Evolutionary conservation across 2,888 invertebrate species (phyloP).

Genomic region (Yponomeuta cagnagella): DNA sequence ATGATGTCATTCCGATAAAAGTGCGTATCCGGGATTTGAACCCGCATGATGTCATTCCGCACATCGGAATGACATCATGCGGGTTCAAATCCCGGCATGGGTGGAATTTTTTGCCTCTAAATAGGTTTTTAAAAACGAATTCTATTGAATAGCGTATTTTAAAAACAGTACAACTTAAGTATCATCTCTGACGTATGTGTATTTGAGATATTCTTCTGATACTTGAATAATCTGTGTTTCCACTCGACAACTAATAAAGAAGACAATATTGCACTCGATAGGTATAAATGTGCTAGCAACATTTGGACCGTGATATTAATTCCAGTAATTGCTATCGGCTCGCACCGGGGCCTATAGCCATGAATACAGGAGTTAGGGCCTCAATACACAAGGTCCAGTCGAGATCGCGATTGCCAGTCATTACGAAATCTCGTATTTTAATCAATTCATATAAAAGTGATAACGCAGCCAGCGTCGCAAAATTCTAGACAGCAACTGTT

Average conservation of each 20-base stretch:
- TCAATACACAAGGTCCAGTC: constrained; percentile 1
- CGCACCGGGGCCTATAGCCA: constrained; percentile 69
- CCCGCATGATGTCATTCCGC: too few species aligned
- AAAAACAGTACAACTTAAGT: not conserved
- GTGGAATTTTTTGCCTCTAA: too few species aligned
- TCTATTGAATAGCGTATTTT: too few species aligned
- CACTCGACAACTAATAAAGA: constrained; percentile 68
- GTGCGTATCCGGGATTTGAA: too few species aligned
- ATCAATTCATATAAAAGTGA: too few species aligned
- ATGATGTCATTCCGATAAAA: too few species aligned
- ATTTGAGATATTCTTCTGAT: not conserved
- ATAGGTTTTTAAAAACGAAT: too few species aligned
- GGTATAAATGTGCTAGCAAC: constrained; percentile 72
- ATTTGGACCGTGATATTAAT: constrained; percentile 75
- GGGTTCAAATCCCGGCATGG: too few species aligned
- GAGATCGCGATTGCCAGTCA: not conserved
- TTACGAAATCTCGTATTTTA: not conserved
- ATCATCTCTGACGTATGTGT: not conserved
- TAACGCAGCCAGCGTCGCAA: too few species aligned
- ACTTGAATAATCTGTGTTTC: not conserved
- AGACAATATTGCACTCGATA: constrained; percentile 76
- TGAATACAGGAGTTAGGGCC: constrained; percentile 63
- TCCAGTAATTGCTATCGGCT: constrained; percentile 76
- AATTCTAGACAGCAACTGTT: too few species aligned
- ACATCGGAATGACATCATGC: too few species aligned